Conservation (phyloP, 2,888 invertebrate species). For the Apotomis betuletana region DNA sequence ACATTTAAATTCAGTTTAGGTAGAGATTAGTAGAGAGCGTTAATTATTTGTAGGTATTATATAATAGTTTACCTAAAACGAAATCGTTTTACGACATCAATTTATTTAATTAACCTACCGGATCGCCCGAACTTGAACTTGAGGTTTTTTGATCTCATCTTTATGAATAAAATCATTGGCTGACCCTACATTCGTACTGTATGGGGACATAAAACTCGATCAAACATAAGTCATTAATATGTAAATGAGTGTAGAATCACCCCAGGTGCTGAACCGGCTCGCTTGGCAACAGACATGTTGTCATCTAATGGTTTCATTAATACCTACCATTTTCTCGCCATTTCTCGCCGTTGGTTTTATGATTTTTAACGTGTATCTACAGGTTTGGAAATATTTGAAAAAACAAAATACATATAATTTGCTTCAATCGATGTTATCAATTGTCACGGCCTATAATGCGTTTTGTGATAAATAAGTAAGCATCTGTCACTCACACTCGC, state of each 20-base stretch:
- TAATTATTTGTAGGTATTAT: conserved; percentile 30
- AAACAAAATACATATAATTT: too few relatives aligned
- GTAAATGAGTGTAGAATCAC: conserved; percentile 67
- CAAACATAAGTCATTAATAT: conserved; percentile 73
- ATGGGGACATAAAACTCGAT: conserved; percentile 63
- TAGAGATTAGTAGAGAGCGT: not conserved
- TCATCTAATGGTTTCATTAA: conserved; percentile 58
- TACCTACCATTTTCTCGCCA: conserved; percentile 30
- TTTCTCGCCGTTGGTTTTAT: conserved; percentile 17
- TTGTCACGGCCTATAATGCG: too few relatives aligned
- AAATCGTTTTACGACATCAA: conserved; percentile 35
- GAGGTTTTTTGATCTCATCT: conserved; percentile 32
- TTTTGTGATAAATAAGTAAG: too few relatives aligned
- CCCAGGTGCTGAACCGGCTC: conserved; percentile 78
- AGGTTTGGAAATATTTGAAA: not conserved
- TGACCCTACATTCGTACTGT: conserved; percentile 48
- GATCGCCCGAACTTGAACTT: conserved; percentile 24
- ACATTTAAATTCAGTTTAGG: conserved; percentile 10
- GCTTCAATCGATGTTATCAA: too few relatives aligned
- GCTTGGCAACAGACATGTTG: conserved; percentile 76
- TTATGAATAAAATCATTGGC: conserved; percentile 44
- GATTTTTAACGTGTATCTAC: not conserved
- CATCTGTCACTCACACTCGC: too few relatives aligned
- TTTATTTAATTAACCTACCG: conserved; percentile 31
- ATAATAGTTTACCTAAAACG: conserved; percentile 28